Evolutionary conservation across 1,140 invertebrate species (phyloP).

Genomic region (Aphelinus atriplicis): DNA sequence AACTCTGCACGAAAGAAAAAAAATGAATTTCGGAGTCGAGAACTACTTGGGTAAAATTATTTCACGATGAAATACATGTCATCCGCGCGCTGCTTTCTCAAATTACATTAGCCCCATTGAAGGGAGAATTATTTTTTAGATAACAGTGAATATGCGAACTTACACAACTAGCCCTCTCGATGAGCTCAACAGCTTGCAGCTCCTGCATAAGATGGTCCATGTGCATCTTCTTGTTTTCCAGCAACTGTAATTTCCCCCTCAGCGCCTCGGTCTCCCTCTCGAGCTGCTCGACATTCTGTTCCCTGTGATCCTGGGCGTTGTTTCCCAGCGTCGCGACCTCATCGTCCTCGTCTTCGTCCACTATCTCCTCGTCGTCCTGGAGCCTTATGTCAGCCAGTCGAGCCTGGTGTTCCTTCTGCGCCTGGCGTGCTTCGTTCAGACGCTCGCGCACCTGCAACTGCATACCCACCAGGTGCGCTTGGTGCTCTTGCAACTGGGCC

Average conservation of each 20-base stretch:
- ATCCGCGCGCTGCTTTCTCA: not conserved
- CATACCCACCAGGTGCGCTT: slow-evolving; percentile 57
- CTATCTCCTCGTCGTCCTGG: not conserved
- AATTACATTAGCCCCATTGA: too few species aligned
- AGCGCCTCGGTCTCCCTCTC: slow-evolving; percentile 56
- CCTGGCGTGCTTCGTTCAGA: slow-evolving; percentile 57
- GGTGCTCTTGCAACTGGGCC: slow-evolving; percentile 58
- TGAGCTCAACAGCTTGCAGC: slow-evolving; percentile 54
- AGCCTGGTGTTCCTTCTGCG: slow-evolving; percentile 50
- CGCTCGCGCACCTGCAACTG: slow-evolving; percentile 56
- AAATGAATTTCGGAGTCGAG: not conserved
- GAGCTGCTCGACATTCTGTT: slow-evolving; percentile 50
- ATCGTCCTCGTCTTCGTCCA: not conserved
- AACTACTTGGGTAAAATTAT: too few species aligned
- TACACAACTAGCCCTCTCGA: slow-evolving; percentile 53
- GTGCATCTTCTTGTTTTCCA: slow-evolving; percentile 61
- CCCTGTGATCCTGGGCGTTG: slow-evolving; percentile 15
- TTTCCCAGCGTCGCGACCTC: slow-evolving; percentile 37
- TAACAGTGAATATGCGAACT: slow-evolving; percentile 42
- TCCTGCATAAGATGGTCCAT: slow-evolving; percentile 64
- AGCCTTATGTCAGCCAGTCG: not conserved
- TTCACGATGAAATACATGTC: not conserved
- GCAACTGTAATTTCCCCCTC: slow-evolving; percentile 56
- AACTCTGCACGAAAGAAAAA: slow-evolving; percentile 45
- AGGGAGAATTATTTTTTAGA: too few species aligned